Evolutionary conservation across 2,797 vertebrate species (phyloP), one percentile per base, ranked within the genome.

Genomic region (Smutsia gigantea): DNA sequence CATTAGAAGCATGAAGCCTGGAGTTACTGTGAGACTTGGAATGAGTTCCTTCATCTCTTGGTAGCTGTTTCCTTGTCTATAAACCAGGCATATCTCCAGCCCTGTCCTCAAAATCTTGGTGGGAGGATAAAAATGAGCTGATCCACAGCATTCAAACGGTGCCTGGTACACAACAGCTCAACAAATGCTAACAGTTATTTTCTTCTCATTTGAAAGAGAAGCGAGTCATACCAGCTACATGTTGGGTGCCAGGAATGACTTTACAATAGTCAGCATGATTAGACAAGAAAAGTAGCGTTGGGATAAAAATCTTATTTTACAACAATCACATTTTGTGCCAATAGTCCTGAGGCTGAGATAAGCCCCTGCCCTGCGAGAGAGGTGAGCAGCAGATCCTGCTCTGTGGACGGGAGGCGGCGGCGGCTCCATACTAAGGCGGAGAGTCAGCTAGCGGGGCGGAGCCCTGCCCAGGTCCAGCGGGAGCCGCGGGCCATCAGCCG

Each of bases 391-490:
- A 23, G 19, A 27, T 55, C 46, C 11, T 1, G 5, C 74, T 15
- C 61, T 4, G 17, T 5, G 68, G 68, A 9, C 6, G 5, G 29
- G 37, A 27, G 46, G 3, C 34, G 57, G 5, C 27, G 13, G 61
- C 13, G 31, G 27, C 21, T 5, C 59, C 75, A 5, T 11, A n/a
- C 31, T 12, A 7, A 3, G 1, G 34, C 5, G 29, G 27, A 15
- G 84, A 1, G 6, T 18, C 34, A 21, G 64, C 11, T 2, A 5
- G 2, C 0, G 4, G 75, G 55, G 34, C 1, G 4, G 17, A 57
- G 61, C 39, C 37, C 49, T 2, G 5, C 46, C 39, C 6, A 4
- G 1, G 34, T 7, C 37, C 51, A 42, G 19, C 2, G 15, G 51
- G 21, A 4, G 4, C 1, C 14, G 8, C 7, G 7, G 34, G 53